Percentiles rank a stretch among this genome's conserved stretches.
These are phyloP conservation scores for Thryonomys swinderianus DNA, from an alignment of 2,113 vertebrate genomes.

Conservation along the genomic window DNA sequence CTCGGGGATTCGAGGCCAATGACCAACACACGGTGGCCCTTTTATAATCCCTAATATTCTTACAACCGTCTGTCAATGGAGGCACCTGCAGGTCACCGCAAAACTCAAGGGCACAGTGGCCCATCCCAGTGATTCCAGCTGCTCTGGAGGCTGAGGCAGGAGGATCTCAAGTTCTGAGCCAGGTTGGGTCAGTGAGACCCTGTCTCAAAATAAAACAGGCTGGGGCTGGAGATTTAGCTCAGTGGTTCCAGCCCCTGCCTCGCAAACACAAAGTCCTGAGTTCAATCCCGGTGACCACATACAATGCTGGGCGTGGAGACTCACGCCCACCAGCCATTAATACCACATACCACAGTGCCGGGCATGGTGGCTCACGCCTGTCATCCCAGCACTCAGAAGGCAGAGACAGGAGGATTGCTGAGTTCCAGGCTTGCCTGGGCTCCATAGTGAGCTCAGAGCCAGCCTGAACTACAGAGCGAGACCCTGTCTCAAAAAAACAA, in stretches of 20 bases:
- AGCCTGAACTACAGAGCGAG: too few species aligned
- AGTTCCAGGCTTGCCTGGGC: too few species aligned
- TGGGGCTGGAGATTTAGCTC: not conserved
- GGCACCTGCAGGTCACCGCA: not conserved
- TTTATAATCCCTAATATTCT: constrained; percentile 9
- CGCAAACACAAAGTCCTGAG: too few species aligned
- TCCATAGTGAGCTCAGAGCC: too few species aligned
- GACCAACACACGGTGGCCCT: not conserved
- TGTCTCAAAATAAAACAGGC: not conserved
- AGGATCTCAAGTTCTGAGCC: not conserved
- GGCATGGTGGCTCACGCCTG: not conserved
- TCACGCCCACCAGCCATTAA: too few species aligned
- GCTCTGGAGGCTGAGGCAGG: not conserved
- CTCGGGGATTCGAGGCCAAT: not conserved
- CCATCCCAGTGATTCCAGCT: not conserved
- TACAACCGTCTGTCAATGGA: not conserved
- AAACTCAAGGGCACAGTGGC: not conserved
- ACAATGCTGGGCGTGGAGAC: not conserved
- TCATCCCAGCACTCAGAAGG: too few species aligned
- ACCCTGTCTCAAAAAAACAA: too few species aligned
- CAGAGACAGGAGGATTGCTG: too few species aligned
- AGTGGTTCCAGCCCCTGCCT: not conserved
- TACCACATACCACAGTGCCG: too few species aligned
- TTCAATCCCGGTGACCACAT: not conserved
- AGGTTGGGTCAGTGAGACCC: not conserved